Base-by-base conservation (phyloP, 2,888 invertebrate genomes). In the Pachymerium ferrugineum region DNA sequence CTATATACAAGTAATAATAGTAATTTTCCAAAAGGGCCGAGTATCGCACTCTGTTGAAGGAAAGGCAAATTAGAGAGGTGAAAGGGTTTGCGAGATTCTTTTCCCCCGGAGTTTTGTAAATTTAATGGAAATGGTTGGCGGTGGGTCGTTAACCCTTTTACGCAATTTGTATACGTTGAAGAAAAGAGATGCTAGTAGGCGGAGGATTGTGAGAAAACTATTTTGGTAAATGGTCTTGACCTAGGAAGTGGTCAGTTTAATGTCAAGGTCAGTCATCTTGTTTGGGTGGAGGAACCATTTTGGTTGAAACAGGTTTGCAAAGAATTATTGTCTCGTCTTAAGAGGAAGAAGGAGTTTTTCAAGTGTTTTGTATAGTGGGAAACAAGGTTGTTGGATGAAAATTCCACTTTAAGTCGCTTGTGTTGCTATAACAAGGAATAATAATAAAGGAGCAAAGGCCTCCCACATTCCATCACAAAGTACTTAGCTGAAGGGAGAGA, bases 391-490 rank as follows among this genome's bases (percentile, higher is more conserved):
- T 54, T 22, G 47, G 47, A 54, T 54, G n/a, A 54, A 54, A 54
- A 54, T 54, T 54, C 22, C 16, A 54, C 47, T 54, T 54, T 54
- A 22, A n/a, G 47, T 22, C 47, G 22, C 22, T 54, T 54, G 47
- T 54, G 47, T 54, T 54, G 47, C 16, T 54, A 54, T 54, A 54
- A 54, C 47, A 54, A 54, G 47, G 47, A 54, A 19, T 54, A 54
- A 54, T 54, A 54, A 54, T 54, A 54, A 54, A 54, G 47, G 16
- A 54, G 47, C 47, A 54, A 19, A 12, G 47, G 47, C 47, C 47
- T 54, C 19, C 47, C 19, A 54, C 47, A 54, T 54, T 54, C 47
- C 47, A 54, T 54, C 47, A 54, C 47, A 54, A 54, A 54, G 47
- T 54, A 54, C 47, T 54, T 54, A 54, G 47, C 19, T 54, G 47